These are phyloP conservation scores for Eupelmus urozonus DNA, from an alignment of 2,888 invertebrate genomes.

Conservation along the genomic window DNA sequence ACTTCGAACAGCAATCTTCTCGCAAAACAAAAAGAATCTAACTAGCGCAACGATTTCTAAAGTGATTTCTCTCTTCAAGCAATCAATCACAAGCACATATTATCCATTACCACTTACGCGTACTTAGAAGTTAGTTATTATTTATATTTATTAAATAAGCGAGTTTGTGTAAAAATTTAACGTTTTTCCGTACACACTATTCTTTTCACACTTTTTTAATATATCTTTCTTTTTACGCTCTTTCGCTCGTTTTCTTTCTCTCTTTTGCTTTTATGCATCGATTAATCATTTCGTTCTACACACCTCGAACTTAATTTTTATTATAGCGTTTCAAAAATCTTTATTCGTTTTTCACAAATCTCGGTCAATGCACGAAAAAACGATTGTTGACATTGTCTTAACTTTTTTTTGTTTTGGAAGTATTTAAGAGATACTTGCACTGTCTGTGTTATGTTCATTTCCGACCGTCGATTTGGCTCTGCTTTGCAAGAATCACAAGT, in stretches of 20 bases:
- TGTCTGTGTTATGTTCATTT: slow-evolving; percentile 48
- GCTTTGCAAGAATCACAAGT: slow-evolving; percentile 36
- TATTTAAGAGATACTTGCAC: slow-evolving; percentile 54
- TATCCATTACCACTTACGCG: slow-evolving; percentile 67
- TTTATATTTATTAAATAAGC: slow-evolving; percentile 71
- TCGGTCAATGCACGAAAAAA: slow-evolving; percentile 51
- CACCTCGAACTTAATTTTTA: slow-evolving; percentile 42
- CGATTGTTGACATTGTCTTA: slow-evolving; percentile 50
- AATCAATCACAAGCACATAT: slow-evolving; percentile 66
- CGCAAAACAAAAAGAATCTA: slow-evolving; percentile 59
- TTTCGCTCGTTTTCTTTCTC: slow-evolving; percentile 29
- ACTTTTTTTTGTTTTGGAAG: slow-evolving; percentile 52
- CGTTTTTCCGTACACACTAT: slow-evolving; percentile 60
- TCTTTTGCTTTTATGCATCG: slow-evolving; percentile 24
- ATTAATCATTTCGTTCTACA: slow-evolving; percentile 37
- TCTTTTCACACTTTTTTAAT: slow-evolving; percentile 49
- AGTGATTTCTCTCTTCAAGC: slow-evolving; percentile 59
- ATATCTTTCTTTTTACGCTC: slow-evolving; percentile 43
- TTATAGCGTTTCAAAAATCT: slow-evolving; percentile 47
- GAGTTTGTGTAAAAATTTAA: slow-evolving; percentile 74
- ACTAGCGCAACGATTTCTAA: slow-evolving; percentile 64
- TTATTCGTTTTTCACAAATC: slow-evolving; percentile 44
- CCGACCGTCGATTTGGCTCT: slow-evolving; percentile 23
- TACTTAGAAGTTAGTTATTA: slow-evolving; percentile 68
- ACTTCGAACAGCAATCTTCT: slow-evolving; percentile 65